phyloP scores from a whole-genome alignment of 1,140 invertebrate species.

The Acromyrmex heyeri region DNA sequence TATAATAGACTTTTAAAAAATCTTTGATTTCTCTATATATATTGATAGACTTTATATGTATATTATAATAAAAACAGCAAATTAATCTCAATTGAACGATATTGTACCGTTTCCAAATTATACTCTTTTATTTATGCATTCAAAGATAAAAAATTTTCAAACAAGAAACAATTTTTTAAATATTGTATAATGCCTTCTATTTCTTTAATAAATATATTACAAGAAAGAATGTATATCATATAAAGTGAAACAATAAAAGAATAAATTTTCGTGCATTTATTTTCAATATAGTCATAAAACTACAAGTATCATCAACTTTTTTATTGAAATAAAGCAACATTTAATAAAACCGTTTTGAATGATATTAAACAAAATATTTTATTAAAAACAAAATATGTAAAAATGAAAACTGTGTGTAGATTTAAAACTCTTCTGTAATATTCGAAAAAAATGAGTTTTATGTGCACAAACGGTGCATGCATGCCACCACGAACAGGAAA shows the following conservation, averaged over 20 bases:
- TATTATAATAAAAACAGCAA: neutral
- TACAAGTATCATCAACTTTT: neutral
- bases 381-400: slow-evolving; percentile 35
- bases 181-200: neutral
- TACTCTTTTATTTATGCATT: neutral
- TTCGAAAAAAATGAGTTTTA: neutral
- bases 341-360: slow-evolving; percentile 16
- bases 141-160: neutral
- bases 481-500: neutral
- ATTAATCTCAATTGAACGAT: neutral
- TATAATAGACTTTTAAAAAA: neutral
- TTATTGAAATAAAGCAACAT: slow-evolving; percentile 16
- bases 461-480: neutral
- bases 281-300: neutral
- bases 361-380: slow-evolving; percentile 33
- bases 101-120: neutral
- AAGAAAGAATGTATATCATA: neutral
- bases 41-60: no score
- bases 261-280: slow-evolving; percentile 9
- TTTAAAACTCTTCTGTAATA: neutral
- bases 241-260: neutral
- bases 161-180: neutral
- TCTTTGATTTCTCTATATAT: no score
- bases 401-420: slow-evolving; percentile 10
- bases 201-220: slow-evolving; percentile 4